phyloP scores from a whole-genome alignment of 2,888 invertebrate genomes.

The Magallana nippona region DNA sequence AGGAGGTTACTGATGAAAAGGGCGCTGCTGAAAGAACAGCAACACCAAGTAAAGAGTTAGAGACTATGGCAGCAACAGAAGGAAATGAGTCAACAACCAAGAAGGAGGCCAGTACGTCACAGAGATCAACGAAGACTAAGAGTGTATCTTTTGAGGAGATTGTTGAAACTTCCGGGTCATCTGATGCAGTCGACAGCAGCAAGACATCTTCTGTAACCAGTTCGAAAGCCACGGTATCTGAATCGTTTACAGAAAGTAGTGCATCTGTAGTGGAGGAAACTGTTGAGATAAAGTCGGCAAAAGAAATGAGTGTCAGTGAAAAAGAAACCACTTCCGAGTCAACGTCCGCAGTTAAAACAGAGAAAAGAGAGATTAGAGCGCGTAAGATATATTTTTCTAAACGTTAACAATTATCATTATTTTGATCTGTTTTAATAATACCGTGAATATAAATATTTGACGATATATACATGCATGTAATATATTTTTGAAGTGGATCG shows the following conservation, averaged over 20 bases:
- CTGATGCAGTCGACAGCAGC: slow-evolving; percentile 14
- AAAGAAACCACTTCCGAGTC: background rate
- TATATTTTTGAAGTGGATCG: slow-evolving; percentile 14
- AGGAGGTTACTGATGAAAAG: background rate
- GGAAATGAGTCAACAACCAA: background rate
- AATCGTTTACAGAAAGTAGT: background rate
- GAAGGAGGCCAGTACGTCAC: background rate
- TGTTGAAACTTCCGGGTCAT: background rate
- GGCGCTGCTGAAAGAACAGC: background rate
- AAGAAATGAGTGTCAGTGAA: background rate
- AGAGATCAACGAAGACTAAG: slow-evolving; percentile 10
- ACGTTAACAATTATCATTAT: background rate
- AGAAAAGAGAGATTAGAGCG: background rate
- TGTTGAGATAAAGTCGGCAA: background rate
- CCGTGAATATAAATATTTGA: background rate
- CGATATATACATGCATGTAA: background rate
- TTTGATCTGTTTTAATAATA: background rate
- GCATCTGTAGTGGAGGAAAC: background rate
- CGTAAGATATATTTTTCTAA: background rate
- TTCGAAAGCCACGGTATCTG: background rate
- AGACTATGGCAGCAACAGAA: background rate
- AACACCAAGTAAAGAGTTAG: background rate
- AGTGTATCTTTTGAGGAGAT: slow-evolving; percentile 28
- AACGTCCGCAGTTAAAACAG: background rate
- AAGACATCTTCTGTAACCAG: background rate